These are phyloP conservation scores for Spilarctia lutea DNA, from an alignment of 2,888 invertebrate genomes.

Conservation along the genomic window DNA sequence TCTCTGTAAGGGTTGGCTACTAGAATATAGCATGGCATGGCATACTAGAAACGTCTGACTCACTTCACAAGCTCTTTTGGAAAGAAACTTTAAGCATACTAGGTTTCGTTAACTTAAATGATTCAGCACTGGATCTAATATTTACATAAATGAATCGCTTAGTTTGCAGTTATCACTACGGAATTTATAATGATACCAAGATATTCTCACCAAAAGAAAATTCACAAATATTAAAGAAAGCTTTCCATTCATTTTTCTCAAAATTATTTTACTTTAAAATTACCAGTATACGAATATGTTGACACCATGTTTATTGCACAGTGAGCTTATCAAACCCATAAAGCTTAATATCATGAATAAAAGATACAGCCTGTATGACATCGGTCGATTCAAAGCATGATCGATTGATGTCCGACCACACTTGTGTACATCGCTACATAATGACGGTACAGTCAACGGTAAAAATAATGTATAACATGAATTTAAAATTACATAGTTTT, in stretches of 20 bases:
- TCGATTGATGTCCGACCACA: slow-evolving; percentile 53
- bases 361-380: slow-evolving; percentile 52
- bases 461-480: background rate
- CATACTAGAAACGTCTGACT: background rate
- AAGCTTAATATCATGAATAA: slow-evolving; percentile 47
- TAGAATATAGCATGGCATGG: too few relatives aligned
- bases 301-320: slow-evolving; percentile 17
- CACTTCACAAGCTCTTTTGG: too few relatives aligned
- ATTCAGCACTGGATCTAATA: background rate
- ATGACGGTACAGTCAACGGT: slow-evolving; percentile 10
- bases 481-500: background rate
- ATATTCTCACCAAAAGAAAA: too few relatives aligned
- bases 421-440: slow-evolving; percentile 34
- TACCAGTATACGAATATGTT: background rate
- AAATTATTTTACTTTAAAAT: background rate
- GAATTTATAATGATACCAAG: too few relatives aligned
- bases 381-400: slow-evolving; percentile 63
- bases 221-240: too few relatives aligned
- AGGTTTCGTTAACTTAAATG: background rate
- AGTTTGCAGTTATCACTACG: background rate
- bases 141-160: background rate
- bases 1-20: background rate
- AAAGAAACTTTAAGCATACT: background rate
- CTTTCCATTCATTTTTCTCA: background rate
- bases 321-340: slow-evolving; percentile 39